A percentile compares a stretch with the other conserved stretches of the same genome.
phyloP scores from a whole-genome alignment of 2,113 vertebrate species.

The Rana temporaria region DNA sequence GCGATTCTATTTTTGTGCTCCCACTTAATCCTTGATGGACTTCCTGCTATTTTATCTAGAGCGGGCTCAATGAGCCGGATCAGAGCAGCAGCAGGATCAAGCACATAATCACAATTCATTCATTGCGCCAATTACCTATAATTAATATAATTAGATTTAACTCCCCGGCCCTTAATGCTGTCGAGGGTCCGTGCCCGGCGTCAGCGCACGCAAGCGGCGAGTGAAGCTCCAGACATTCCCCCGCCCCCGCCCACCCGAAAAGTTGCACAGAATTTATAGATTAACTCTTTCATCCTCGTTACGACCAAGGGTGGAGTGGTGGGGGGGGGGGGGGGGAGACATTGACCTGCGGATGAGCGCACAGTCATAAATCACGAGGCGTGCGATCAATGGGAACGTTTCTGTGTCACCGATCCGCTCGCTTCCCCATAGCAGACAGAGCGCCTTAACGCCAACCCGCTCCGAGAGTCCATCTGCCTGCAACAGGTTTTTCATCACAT shows the following conservation, averaged over 20 bases:
- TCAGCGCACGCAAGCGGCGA: not conserved
- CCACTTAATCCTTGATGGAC: not conserved
- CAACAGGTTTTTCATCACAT: conserved; percentile 64
- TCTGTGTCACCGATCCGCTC: conserved; percentile 69
- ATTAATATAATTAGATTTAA: conserved; percentile 19
- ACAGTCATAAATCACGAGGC: conserved; percentile 32
- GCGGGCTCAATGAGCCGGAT: conserved; percentile 15
- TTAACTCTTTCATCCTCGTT: not conserved
- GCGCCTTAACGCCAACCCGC: conserved; percentile 69
- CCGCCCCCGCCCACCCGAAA: not conserved
- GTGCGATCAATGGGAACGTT: conserved; percentile 58
- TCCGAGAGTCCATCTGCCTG: conserved; percentile 74
- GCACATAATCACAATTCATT: conserved; percentile 25
- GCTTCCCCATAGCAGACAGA: conserved; percentile 72
- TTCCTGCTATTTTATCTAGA: conserved; percentile 19
- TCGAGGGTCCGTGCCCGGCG: not conserved
- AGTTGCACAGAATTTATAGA: not conserved
- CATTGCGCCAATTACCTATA: conserved; percentile 15
- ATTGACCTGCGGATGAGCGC: not conserved
- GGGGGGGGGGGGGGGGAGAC: not conserved
- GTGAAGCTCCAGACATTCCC: not conserved
- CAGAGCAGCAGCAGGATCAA: not conserved
- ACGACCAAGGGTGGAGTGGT: not conserved
- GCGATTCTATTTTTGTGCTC: not conserved
- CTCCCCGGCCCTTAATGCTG: not conserved